These are phyloP conservation scores for Holacanthella duospinosa DNA, from an alignment of 2,888 invertebrate genomes.

Conservation along the genomic window DNA sequence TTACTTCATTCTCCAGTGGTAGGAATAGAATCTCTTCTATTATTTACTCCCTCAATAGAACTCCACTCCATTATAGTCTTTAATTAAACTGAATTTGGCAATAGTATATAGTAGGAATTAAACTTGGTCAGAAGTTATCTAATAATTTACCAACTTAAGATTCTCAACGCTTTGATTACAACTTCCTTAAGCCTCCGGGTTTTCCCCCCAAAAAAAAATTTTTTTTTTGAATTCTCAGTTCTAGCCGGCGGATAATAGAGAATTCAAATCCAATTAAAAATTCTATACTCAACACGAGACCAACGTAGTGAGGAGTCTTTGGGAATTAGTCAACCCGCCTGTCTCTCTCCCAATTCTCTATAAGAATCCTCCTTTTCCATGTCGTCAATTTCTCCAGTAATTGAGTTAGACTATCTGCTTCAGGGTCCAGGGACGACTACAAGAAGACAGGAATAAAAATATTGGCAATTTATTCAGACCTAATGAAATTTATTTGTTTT, in stretches of 20 bases:
- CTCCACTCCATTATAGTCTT: neutral
- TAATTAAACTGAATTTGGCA: neutral
- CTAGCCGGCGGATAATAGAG: too few species aligned
- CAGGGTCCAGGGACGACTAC: neutral
- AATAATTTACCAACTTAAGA: neutral
- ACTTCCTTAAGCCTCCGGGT: neutral
- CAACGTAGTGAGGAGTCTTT: too few species aligned
- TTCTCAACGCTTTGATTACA: neutral
- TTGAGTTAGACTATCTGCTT: neutral
- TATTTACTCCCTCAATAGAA: neutral
- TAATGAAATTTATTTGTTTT: neutral
- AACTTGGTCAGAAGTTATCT: neutral
- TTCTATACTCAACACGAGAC: too few species aligned
- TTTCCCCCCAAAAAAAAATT: too few species aligned
- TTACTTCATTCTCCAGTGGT: neutral
- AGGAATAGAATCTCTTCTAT: neutral
- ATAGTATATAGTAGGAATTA: too few species aligned
- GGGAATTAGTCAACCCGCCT: too few species aligned
- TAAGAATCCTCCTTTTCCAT: neutral
- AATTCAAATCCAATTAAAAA: neutral
- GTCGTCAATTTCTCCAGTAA: neutral
- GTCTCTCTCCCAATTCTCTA: too few species aligned
- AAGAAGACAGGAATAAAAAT: neutral
- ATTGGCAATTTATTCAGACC: neutral
- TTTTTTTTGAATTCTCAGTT: neutral